These are phyloP conservation scores for Lymantria dispar DNA, from an alignment of 2,888 invertebrate genomes.

Conservation along the genomic window DNA sequence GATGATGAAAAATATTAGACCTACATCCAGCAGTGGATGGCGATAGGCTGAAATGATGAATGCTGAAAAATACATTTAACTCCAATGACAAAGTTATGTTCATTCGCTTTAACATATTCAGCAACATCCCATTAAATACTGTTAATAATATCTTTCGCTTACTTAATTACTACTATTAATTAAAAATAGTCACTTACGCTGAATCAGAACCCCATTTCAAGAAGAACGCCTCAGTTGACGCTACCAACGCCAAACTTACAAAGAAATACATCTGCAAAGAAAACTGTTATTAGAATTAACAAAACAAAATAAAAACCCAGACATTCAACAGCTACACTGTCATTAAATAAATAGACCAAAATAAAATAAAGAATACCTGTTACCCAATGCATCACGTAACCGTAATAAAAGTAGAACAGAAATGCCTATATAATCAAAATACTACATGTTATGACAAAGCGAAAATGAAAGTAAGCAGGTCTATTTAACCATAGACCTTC, in stretches of 20 bases:
- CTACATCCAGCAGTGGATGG: no score
- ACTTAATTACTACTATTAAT: neutral
- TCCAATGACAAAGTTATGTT: neutral
- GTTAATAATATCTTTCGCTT: neutral
- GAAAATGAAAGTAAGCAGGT: conserved; percentile 26
- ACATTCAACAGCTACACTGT: conserved; percentile 2
- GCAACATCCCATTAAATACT: neutral
- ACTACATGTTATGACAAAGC: conserved; percentile 20
- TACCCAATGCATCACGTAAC: conserved; percentile 19
- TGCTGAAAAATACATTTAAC: no score
- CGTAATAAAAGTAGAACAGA: conserved; percentile 7
- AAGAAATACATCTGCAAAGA: conserved; percentile 67
- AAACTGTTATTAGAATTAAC: conserved; percentile 12
- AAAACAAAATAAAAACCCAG: neutral
- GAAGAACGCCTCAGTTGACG: conserved; percentile 78
- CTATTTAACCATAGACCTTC: neutral
- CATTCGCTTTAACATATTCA: neutral
- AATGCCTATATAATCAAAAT: conserved; percentile 13
- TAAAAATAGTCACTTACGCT: conserved; percentile 56
- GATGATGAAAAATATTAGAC: no score
- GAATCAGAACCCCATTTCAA: conserved; percentile 79
- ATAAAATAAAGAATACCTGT: neutral
- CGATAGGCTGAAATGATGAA: no score
- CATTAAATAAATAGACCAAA: conserved; percentile 1
- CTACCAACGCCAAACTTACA: conserved; percentile 58